Base-by-base conservation (phyloP, 2,888 invertebrate species). In the Lydus trimaculatus region DNA sequence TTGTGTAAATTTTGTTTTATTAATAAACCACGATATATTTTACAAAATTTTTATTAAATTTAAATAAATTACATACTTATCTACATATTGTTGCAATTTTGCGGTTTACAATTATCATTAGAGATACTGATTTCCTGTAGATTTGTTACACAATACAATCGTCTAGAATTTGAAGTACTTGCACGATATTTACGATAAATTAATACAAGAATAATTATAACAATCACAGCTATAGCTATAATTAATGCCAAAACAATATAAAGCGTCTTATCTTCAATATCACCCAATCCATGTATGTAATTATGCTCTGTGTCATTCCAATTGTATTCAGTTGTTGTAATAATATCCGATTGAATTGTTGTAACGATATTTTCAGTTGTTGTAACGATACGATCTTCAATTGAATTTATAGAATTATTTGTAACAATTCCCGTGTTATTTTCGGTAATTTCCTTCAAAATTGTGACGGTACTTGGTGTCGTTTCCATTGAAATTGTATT, bases 401-500 rank as follows among this genome's bases (percentile, higher is more conserved):
- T 6, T 4, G 13, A 13, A 56, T 25, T 25, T 20, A 25, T 13
- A 13, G 56, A 25, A 15, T 13, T 25, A 15, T 56, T 56, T 56
- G 17, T 25, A 23, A 25, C 25, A 13, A 56, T 56, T 56, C 56
- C 56, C 13, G 11, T 25, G 25, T 6, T 25, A 25, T 56, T 56
- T 56, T 28, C 56, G 28, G 28, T 7, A 13, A 28, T 56, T 13
- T 28, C 56, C 9, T 56, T 15, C 25, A 56, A 5, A 28, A 28
- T 11, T 28, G 56, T 23, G 0, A 52, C 23, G 13, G 23, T 25
- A 56, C 8, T 56, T 56, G 56, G 25, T n/a, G 25, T 56, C 56
- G 56, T 56, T 56, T 28, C 56, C 56, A 56, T 56, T 56, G 56
- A 28, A 28, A 56, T 28, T n/a, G 56, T 56, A 7, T 23, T 25